Evolutionary conservation across 2,797 vertebrate species (phyloP), one percentile per base, ranked within the genome.

Genomic region (Poeciliopsis infans): DNA sequence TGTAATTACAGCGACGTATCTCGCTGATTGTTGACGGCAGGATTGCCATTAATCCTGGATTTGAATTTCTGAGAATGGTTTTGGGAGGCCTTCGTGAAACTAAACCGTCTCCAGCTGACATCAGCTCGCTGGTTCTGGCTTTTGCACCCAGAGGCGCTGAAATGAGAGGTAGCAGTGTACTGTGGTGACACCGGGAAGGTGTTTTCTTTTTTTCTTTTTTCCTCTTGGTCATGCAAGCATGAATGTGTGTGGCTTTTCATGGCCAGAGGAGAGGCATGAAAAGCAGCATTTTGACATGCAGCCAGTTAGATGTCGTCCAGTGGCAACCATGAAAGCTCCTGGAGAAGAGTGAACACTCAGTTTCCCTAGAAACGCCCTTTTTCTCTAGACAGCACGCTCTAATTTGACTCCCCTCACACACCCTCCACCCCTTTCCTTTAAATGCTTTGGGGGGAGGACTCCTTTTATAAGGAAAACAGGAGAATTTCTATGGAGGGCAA

Each of bases 291-390:
- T 87, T 79, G 82, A 90, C 93, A 92, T 91, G 75, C 85, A 82
- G 78, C 89, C 84, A 85, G 87, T 83, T 71, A 28, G 83, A 84
- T 86, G 95, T 94, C 92, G 93, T 92, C 91, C 93, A 92, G 94
- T 90, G 83, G 91, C 86, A 88, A 87, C 92, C 76, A 77, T 90
- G 91, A 92, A 90, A 92, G 90, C 90, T 84, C 78, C 85, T 78
- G 69, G 87, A 93, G 89, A 93, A 92, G 84, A 91, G 82, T 89
- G 89, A 88, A 86, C 2, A 10, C 88, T 91, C 83, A 86, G 91
- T 93, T 93, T 90, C 92, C 93, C 80, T 87, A 91, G 91, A 92
- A 94, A 95, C 90, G 70, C 81, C 89, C 91, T 76, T 84, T 90
- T 91, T 92, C 87, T 90, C 82, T 89, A 89, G 87, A 84, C 85